Percentiles rank a stretch among this genome's conserved stretches.
These are phyloP conservation scores for Drosophila serrata DNA, from an alignment of 1,140 invertebrate species.

Conservation along the genomic window DNA sequence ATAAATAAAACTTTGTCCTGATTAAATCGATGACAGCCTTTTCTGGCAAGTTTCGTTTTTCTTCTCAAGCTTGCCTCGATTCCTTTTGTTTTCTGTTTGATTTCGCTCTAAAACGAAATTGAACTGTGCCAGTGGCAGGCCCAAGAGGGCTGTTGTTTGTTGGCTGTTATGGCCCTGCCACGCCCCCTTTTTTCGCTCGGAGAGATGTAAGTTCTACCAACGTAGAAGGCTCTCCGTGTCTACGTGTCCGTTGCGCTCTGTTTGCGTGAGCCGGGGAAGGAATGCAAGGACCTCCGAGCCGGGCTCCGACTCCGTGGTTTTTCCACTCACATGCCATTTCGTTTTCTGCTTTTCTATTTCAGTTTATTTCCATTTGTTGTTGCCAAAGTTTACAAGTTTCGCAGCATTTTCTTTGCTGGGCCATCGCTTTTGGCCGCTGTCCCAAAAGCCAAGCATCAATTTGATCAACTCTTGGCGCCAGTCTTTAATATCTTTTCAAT, in stretches of 20 bases:
- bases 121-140: slow-evolving; percentile 73
- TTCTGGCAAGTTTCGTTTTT: slow-evolving; percentile 47
- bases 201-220: slow-evolving; percentile 43
- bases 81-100: slow-evolving; percentile 30
- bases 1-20: slow-evolving; percentile 46
- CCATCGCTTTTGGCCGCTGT: slow-evolving; percentile 60
- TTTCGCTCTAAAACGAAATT: slow-evolving; percentile 59
- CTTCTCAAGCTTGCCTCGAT: slow-evolving; percentile 9
- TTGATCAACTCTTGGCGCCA: slow-evolving; percentile 80
- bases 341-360: slow-evolving; percentile 45
- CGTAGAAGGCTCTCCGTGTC: not conserved
- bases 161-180: slow-evolving; percentile 28
- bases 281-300: slow-evolving; percentile 43
- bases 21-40: slow-evolving; percentile 57
- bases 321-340: slow-evolving; percentile 42
- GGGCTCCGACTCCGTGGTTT: slow-evolving; percentile 19
- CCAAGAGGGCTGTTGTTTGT: slow-evolving; percentile 67
- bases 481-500: slow-evolving; percentile 75
- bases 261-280: slow-evolving; percentile 42
- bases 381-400: slow-evolving; percentile 72
- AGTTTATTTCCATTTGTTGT: slow-evolving; percentile 39
- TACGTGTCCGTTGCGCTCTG: slow-evolving; percentile 74
- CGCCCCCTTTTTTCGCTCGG: slow-evolving; percentile 15
- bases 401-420: slow-evolving; percentile 30
- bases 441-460: slow-evolving; percentile 78